Conservation (phyloP, 2,888 invertebrate genomes). For the Cacoxenus indagator region DNA sequence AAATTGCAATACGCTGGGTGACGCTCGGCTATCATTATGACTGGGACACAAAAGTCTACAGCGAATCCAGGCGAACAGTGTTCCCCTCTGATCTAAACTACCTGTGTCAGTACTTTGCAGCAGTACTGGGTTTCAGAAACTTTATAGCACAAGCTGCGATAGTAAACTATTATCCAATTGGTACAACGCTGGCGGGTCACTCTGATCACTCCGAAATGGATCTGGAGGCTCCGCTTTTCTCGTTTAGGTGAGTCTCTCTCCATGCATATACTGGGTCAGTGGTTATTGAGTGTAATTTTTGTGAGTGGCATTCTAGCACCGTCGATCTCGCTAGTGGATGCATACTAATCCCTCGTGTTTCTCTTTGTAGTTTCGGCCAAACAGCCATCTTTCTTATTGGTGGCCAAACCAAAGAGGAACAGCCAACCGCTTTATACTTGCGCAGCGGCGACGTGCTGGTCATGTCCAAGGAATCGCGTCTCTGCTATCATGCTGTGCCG, state of each 20-base stretch:
- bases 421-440: constrained; percentile 81
- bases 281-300: background rate
- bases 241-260: constrained; percentile 83
- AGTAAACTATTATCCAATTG: constrained; percentile 94
- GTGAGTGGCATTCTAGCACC: background rate
- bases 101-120: constrained; percentile 77
- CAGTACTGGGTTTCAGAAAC: constrained; percentile 72
- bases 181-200: constrained; percentile 93
- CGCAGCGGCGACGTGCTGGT: constrained; percentile 91
- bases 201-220: constrained; percentile 94
- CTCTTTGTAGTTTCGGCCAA: constrained; percentile 87
- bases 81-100: constrained; percentile 83
- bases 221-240: constrained; percentile 89
- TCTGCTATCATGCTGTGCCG: constrained; percentile 95
- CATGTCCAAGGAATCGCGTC: constrained; percentile 88
- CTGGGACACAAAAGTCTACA: constrained; percentile 95
- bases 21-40: constrained; percentile 98
- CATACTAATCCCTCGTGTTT: background rate
- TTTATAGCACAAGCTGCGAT: constrained; percentile 93
- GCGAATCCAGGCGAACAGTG: constrained; percentile 75
- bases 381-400: constrained; percentile 95
- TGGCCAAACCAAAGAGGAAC: constrained; percentile 78
- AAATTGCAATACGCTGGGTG: constrained; percentile 84
- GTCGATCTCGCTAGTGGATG: background rate
- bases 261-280: no score